Conservation (phyloP, 2,888 invertebrate species). For the Augochlorella aurata region DNA sequence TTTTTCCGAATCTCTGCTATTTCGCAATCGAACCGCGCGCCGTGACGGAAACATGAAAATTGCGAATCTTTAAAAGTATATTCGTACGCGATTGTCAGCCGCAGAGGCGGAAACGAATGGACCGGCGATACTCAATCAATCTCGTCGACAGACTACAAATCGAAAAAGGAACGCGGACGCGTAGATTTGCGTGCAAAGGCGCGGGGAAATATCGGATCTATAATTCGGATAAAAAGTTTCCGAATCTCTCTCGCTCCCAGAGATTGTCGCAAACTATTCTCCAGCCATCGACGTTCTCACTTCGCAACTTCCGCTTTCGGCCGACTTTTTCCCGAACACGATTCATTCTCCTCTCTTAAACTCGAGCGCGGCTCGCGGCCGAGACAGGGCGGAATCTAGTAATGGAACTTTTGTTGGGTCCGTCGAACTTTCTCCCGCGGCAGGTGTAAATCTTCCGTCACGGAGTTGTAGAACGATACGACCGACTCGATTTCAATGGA, state of each 20-base stretch:
- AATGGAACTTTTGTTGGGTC: constrained; percentile 15
- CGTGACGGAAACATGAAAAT: background rate
- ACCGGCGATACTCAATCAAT: background rate
- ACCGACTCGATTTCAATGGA: background rate
- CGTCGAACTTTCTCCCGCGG: constrained; percentile 1
- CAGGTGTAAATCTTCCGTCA: background rate
- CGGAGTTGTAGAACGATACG: background rate
- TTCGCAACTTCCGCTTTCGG: constrained; percentile 29
- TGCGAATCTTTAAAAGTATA: background rate
- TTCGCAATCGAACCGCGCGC: background rate
- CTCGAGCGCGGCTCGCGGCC: background rate
- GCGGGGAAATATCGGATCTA: constrained; percentile 29
- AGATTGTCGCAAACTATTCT: constrained; percentile 21
- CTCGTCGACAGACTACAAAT: background rate
- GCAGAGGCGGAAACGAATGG: background rate
- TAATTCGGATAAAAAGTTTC: constrained; percentile 31
- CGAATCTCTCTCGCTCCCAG: background rate
- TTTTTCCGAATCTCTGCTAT: background rate
- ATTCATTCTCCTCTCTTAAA: constrained; percentile 7
- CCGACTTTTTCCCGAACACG: constrained; percentile 15
- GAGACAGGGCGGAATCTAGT: background rate
- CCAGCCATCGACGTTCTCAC: background rate
- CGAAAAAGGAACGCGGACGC: background rate
- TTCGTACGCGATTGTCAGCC: background rate
- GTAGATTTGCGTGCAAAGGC: background rate